Evolutionary conservation across 2,888 invertebrate species (phyloP).

Genomic region (Noctua fimbriata): DNA sequence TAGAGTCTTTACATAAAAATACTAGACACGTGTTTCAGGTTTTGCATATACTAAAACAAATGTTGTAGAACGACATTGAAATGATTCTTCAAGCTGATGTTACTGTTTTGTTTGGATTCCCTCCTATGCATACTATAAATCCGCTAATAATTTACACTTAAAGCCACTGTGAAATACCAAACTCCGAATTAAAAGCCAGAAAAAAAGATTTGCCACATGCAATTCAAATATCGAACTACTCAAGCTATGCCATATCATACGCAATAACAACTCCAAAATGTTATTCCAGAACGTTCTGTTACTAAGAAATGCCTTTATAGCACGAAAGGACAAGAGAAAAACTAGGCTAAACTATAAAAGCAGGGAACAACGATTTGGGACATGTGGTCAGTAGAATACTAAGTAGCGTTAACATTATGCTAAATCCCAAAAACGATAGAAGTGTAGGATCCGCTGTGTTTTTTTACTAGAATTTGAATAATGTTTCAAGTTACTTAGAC

Average conservation of each 20-base stretch:
- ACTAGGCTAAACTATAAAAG: conserved; percentile 13
- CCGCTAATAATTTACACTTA: neutral
- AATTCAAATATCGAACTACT: neutral
- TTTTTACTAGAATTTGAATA: neutral
- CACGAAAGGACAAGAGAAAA: conserved; percentile 7
- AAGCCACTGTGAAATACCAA: neutral
- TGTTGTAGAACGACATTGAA: neutral
- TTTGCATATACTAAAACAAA: too few species aligned
- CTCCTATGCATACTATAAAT: neutral
- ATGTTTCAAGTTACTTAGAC: neutral
- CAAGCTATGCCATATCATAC: neutral
- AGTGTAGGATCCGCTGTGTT: neutral
- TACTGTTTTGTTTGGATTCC: too few species aligned
- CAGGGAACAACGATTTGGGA: neutral
- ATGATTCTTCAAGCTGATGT: neutral
- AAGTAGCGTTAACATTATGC: conserved; percentile 10
- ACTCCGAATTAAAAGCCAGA: neutral
- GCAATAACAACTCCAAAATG: neutral
- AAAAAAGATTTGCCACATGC: neutral
- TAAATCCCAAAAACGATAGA: neutral
- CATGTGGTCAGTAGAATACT: conserved; percentile 23
- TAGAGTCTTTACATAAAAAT: too few species aligned
- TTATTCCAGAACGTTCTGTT: neutral
- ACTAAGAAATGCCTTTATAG: conserved; percentile 17
- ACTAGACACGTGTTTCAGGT: too few species aligned